Conservation (phyloP, 1,140 invertebrate species). For the Aphelinus certus region DNA sequence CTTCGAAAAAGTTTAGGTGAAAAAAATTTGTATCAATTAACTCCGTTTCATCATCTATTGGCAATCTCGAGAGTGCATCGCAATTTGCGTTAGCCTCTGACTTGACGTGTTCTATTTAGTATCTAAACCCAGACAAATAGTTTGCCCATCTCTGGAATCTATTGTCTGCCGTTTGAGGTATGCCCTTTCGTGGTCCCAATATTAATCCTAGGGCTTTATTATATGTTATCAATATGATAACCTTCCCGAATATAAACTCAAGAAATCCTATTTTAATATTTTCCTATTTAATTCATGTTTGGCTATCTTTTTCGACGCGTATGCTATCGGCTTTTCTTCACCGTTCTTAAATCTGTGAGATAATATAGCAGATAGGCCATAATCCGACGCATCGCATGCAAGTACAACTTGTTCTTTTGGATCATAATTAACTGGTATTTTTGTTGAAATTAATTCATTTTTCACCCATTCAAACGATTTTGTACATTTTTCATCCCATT, state of each 20-base stretch:
- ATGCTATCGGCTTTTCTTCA: conserved; percentile 1
- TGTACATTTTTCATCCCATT: conserved; percentile 27
- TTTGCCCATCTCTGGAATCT: conserved; percentile 6
- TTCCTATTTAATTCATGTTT: conserved; percentile 10
- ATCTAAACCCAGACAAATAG: background rate
- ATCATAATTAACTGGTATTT: conserved; percentile 44
- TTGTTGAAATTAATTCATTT: conserved; percentile 38
- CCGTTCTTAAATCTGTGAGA: conserved; percentile 17
- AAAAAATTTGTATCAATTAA: conserved; percentile 3
- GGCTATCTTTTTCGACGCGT: background rate
- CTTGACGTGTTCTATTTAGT: background rate
- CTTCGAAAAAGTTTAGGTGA: background rate
- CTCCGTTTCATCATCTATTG: background rate
- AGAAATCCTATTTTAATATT: conserved; percentile 6
- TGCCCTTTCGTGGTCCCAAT: background rate
- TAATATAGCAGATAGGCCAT: conserved; percentile 23
- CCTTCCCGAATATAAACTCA: conserved; percentile 1
- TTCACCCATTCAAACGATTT: conserved; percentile 37
- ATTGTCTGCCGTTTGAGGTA: background rate
- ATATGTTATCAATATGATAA: conserved; percentile 39
- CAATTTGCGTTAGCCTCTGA: conserved; percentile 3
- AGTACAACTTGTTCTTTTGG: conserved; percentile 39
- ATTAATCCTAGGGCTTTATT: conserved; percentile 2
- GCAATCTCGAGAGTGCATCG: background rate
- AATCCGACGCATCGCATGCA: conserved; percentile 39